Evolutionary conservation across 1,140 invertebrate species (phyloP).

Genomic region (Microplitis mediator): DNA sequence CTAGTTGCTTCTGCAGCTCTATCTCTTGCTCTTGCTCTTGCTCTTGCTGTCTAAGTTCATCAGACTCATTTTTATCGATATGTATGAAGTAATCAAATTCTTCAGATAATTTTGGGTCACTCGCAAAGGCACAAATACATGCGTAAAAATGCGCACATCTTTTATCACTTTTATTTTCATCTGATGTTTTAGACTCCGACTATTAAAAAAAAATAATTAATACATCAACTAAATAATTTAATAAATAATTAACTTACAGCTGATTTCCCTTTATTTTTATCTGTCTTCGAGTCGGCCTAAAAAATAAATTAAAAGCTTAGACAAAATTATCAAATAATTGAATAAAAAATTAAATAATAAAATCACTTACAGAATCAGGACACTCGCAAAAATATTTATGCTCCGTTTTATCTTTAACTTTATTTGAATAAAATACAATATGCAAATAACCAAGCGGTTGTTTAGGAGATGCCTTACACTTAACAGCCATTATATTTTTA

Average conservation of each 20-base stretch:
- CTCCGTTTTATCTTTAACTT: slow-evolving; percentile 64
- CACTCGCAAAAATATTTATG: slow-evolving; percentile 72
- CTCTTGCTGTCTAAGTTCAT: background rate
- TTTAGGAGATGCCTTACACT: slow-evolving; percentile 72
- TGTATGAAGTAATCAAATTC: slow-evolving; percentile 76
- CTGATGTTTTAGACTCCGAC: background rate
- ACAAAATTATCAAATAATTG: too few relatives aligned
- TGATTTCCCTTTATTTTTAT: too few relatives aligned
- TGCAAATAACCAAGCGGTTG: slow-evolving; percentile 79
- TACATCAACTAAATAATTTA: background rate
- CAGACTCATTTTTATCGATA: slow-evolving; percentile 53
- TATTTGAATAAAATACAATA: slow-evolving; percentile 69
- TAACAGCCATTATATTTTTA: slow-evolving; percentile 79
- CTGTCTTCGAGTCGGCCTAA: background rate
- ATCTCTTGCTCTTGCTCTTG: too few relatives aligned
- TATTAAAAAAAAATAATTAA: slow-evolving; percentile 6
- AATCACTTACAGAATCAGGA: slow-evolving; percentile 56
- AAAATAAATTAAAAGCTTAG: background rate
- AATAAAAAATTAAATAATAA: slow-evolving; percentile 11
- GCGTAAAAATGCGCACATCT: slow-evolving; percentile 72
- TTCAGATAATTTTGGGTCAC: slow-evolving; percentile 69
- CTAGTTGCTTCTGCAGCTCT: background rate
- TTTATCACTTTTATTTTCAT: slow-evolving; percentile 42
- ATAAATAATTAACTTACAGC: too few relatives aligned
- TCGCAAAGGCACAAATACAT: slow-evolving; percentile 81